Evolutionary conservation across 2,113 vertebrate genomes (phyloP).

Genomic region (Sprattus sprattus): DNA sequence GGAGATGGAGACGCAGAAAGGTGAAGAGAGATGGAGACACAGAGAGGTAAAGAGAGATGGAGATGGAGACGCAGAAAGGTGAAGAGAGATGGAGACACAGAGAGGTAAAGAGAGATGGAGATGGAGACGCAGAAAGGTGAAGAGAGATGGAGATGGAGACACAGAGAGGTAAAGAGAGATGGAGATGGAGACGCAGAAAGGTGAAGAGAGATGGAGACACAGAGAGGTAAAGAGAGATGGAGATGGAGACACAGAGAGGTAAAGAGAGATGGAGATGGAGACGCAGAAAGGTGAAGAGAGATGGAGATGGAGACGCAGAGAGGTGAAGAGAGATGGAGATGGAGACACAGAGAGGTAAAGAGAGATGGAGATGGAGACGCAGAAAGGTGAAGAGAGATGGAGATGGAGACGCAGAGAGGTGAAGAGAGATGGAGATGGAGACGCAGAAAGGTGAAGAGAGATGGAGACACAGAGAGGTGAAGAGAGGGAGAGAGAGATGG

Average conservation of each 20-base stretch:
- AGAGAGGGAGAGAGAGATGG: no score
- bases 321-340: background rate
- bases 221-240: background rate
- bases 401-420: no score
- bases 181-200: no score
- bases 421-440: background rate
- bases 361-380: background rate
- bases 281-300: background rate
- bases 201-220: background rate
- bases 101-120: background rate
- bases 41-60: background rate
- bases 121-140: background rate
- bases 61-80: no score
- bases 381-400: background rate
- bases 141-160: background rate
- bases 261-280: background rate
- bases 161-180: background rate
- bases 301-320: no score
- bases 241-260: no score
- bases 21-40: background rate
- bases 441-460: background rate
- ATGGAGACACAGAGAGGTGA: background rate
- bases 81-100: background rate
- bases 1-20: no score
- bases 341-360: background rate